Evolutionary conservation across 2,797 vertebrate genomes (phyloP).

Genomic region (Amniataba percoides): DNA sequence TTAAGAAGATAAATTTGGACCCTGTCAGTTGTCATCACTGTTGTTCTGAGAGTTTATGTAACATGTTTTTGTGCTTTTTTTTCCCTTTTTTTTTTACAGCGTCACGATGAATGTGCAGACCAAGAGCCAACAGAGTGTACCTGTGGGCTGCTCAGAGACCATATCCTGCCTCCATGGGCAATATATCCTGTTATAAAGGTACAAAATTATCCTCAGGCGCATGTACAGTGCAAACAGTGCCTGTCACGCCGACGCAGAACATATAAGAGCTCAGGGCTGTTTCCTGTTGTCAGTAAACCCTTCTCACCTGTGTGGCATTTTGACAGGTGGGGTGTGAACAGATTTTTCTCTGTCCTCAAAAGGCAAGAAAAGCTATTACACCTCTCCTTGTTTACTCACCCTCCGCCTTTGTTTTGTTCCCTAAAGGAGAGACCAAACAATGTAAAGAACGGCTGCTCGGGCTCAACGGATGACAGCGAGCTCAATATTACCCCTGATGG

Average conservation of each 20-base stretch:
- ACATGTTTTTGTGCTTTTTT: slow-evolving; percentile 29
- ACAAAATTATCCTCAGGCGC: slow-evolving; percentile 40
- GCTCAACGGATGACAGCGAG: slow-evolving; percentile 81
- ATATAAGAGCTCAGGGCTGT: slow-evolving; percentile 30
- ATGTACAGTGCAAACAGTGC: slow-evolving; percentile 37
- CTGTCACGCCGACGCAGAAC: slow-evolving; percentile 46
- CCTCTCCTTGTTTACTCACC: slow-evolving; percentile 19
- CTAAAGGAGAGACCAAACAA: slow-evolving; percentile 88
- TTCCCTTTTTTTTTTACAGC: slow-evolving; percentile 73
- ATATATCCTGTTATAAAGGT: slow-evolving; percentile 95
- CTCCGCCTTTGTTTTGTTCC: slow-evolving; percentile 26
- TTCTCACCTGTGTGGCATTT: slow-evolving; percentile 32
- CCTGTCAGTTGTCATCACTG: slow-evolving; percentile 19
- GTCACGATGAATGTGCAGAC: slow-evolving; percentile 90
- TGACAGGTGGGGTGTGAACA: slow-evolving; percentile 1
- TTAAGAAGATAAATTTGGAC: slow-evolving; percentile 1
- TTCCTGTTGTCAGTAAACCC: slow-evolving; percentile 20
- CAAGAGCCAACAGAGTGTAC: slow-evolving; percentile 86
- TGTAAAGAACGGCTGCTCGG: slow-evolving; percentile 81
- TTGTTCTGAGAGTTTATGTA: slow-evolving; percentile 17
- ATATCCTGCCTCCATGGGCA: slow-evolving; percentile 92
- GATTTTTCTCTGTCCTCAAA: slow-evolving; percentile 19
- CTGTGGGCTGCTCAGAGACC: slow-evolving; percentile 90
- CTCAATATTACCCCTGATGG: slow-evolving; percentile 89
- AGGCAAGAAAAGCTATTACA: not conserved